A percentile compares a stretch with the other conserved stretches of the same genome.
These are phyloP conservation scores for Epinotia nisella DNA, from an alignment of 2,888 invertebrate species.

Conservation along the genomic window DNA sequence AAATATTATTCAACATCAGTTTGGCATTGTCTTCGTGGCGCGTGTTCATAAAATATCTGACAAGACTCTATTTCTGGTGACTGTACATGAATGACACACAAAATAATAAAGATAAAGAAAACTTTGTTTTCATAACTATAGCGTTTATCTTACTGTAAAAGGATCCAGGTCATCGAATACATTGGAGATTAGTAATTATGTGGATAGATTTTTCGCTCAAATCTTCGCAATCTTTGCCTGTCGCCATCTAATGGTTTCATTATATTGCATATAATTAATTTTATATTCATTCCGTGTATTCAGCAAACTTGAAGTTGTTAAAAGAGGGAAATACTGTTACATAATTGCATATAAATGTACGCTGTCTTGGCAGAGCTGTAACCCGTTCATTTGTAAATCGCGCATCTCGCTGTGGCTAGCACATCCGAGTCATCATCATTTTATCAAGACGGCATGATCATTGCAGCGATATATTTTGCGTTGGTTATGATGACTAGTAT, in stretches of 20 bases:
- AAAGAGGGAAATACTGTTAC: constrained; percentile 9
- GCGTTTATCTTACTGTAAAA: neutral
- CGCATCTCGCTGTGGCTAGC: neutral
- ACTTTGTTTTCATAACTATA: neutral
- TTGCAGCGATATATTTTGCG: constrained; percentile 1
- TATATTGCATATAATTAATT: neutral
- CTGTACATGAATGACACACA: neutral
- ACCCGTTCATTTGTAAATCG: neutral
- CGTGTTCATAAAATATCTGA: neutral
- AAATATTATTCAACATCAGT: constrained; percentile 13
- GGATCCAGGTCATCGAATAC: neutral
- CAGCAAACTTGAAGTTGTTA: neutral
- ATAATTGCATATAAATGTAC: constrained; percentile 19
- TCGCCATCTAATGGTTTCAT: neutral
- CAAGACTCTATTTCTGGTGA: no score
- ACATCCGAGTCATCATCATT: neutral
- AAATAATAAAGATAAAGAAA: neutral
- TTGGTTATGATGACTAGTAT: neutral
- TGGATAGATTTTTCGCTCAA: neutral
- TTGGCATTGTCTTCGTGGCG: neutral
- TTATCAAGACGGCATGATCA: constrained; percentile 12
- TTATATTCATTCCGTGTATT: constrained; percentile 7
- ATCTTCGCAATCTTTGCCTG: neutral
- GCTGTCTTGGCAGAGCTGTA: constrained; percentile 16
- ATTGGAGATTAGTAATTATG: constrained; percentile 5